Evolutionary conservation across 2,113 vertebrate genomes (phyloP).

Genomic region (Ctenomys sociabilis): DNA sequence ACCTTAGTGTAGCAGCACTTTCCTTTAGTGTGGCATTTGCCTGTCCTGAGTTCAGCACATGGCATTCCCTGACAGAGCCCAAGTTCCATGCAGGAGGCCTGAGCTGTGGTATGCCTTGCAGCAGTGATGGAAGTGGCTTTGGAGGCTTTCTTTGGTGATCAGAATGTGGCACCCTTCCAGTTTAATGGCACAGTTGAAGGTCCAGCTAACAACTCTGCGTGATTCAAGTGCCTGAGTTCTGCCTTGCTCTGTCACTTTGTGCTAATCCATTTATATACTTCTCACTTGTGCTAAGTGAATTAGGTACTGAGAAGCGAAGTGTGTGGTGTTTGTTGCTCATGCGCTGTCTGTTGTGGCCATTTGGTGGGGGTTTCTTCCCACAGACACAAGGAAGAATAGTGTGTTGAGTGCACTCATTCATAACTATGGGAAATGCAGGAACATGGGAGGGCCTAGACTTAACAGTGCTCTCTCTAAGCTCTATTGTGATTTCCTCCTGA

Average conservation of each 20-base stretch:
- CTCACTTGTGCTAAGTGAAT: not conserved
- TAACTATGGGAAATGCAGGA: not conserved
- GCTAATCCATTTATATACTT: not conserved
- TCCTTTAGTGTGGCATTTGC: not conserved
- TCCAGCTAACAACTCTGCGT: not conserved
- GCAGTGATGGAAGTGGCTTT: not conserved
- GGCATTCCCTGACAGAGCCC: not conserved
- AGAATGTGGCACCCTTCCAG: not conserved
- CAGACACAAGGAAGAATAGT: not conserved
- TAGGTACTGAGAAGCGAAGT: not conserved
- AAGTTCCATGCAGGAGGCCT: too few relatives aligned
- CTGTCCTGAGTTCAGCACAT: not conserved
- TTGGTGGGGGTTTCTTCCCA: not conserved
- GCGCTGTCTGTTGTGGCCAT: not conserved
- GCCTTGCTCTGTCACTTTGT: not conserved
- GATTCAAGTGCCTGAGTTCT: not conserved
- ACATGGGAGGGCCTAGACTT: not conserved
- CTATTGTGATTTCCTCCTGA: not conserved
- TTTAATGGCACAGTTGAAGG: not conserved
- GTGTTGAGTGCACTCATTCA: not conserved
- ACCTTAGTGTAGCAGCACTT: not conserved
- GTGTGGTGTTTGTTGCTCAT: not conserved
- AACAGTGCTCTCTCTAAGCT: not conserved
- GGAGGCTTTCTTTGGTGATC: not conserved
- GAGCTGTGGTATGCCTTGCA: fast-evolving